Evolutionary conservation across 2,113 vertebrate species (phyloP).

Genomic region (Chloebia gouldiae): DNA sequence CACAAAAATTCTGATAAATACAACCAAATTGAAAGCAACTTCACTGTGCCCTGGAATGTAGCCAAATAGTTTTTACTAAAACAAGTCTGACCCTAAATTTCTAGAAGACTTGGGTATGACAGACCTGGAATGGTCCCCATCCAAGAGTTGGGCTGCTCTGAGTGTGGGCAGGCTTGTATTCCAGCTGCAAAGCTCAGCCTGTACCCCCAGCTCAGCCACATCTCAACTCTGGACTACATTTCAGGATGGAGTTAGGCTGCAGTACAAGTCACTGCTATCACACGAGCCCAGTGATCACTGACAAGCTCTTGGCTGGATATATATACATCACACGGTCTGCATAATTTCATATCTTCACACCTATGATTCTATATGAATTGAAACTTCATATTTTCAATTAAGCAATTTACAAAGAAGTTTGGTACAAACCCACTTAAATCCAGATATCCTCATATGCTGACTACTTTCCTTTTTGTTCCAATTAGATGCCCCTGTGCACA

Average conservation of each 20-base stretch:
- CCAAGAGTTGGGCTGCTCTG: neutral
- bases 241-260: neutral
- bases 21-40: neutral
- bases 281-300: neutral
- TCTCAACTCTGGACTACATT: neutral
- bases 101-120: neutral
- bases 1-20: neutral
- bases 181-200: fast-evolving
- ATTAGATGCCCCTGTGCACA: neutral
- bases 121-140: neutral
- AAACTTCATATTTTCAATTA: neutral
- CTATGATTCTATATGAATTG: neutral
- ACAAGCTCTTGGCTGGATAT: neutral
- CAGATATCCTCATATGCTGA: neutral
- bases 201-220: neutral
- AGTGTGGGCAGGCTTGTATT: neutral
- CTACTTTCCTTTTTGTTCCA: neutral
- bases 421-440: neutral
- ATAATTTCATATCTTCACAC: neutral
- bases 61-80: neutral
- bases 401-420: neutral
- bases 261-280: neutral
- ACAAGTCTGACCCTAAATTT: neutral
- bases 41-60: neutral
- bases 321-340: neutral